phyloP scores from a whole-genome alignment of 2,113 vertebrate species.

The Petromus typicus region DNA sequence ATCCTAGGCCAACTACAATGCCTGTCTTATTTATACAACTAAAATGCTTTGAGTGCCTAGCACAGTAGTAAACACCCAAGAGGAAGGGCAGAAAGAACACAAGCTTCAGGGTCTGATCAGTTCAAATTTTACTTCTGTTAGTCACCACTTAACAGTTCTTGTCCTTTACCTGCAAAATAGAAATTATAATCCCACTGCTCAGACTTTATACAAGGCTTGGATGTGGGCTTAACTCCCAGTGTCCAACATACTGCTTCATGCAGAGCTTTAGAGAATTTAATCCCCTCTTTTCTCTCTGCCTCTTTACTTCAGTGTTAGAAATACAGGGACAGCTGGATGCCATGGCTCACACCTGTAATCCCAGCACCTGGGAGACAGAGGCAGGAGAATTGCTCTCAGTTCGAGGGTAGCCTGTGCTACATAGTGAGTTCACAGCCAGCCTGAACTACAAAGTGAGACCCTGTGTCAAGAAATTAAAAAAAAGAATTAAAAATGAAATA shows the following conservation, averaged over 20 bases:
- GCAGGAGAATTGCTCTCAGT: too few relatives aligned
- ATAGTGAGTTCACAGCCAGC: too few relatives aligned
- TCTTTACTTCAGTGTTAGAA: not conserved
- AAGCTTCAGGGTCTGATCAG: conserved; percentile 43
- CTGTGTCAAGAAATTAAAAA: too few relatives aligned
- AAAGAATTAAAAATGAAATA: not conserved
- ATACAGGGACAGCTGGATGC: not conserved
- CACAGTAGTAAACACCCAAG: conserved; percentile 40
- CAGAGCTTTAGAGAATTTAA: not conserved
- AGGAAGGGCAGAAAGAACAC: conserved; percentile 53
- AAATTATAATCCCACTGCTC: conserved; percentile 43
- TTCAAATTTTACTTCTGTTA: conserved; percentile 60
- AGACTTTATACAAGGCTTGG: conserved; percentile 24
- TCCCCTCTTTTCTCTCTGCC: not conserved
- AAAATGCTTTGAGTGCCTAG: conserved; percentile 49
- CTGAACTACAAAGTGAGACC: too few relatives aligned
- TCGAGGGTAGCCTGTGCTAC: too few relatives aligned
- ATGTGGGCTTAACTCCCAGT: not conserved
- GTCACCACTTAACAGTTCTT: conserved; percentile 37
- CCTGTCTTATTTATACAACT: conserved; percentile 42
- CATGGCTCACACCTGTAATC: too few relatives aligned
- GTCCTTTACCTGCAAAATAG: conserved; percentile 57
- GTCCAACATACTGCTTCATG: not conserved
- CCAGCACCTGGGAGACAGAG: too few relatives aligned
- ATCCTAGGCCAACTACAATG: conserved; percentile 15